A percentile compares a stretch with the other conserved stretches of the same genome.
Conservation (phyloP, 2,888 invertebrate genomes). For the Metalampra italica region DNA sequence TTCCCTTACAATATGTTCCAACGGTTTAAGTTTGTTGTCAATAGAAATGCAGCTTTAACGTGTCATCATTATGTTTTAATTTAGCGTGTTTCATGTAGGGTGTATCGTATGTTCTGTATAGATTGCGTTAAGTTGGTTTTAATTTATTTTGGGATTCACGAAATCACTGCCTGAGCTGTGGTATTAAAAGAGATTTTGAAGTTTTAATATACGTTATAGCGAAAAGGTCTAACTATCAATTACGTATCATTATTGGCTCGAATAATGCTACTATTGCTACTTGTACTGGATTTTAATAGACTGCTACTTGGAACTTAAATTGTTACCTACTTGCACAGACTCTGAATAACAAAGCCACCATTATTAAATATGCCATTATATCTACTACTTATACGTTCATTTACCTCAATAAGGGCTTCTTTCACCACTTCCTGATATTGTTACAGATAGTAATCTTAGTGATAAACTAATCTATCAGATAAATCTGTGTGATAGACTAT, state of each 20-base stretch:
- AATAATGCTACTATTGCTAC: not conserved
- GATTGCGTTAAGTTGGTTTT: slow-evolving; percentile 53
- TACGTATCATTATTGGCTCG: not conserved
- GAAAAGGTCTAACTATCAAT: not conserved
- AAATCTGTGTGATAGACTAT: too few species aligned
- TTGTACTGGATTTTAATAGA: not conserved
- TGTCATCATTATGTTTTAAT: slow-evolving; percentile 23
- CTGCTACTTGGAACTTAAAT: not conserved
- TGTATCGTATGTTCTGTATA: slow-evolving; percentile 36
- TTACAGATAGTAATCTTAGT: too few species aligned
- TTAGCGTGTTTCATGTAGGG: slow-evolving; percentile 19
- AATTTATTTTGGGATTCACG: slow-evolving; percentile 56
- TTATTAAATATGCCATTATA: too few species aligned
- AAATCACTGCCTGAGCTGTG: slow-evolving; percentile 39
- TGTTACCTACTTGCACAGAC: too few species aligned
- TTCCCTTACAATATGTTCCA: slow-evolving; percentile 72
- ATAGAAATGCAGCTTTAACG: slow-evolving; percentile 39
- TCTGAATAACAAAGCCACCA: too few species aligned
- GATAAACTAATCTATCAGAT: too few species aligned
- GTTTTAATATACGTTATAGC: slow-evolving; percentile 8
- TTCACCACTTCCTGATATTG: too few species aligned
- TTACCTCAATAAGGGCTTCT: too few species aligned
- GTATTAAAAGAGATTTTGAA: slow-evolving; percentile 30
- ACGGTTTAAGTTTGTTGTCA: slow-evolving; percentile 53
- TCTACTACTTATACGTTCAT: too few species aligned